Evolutionary conservation across 2,797 vertebrate genomes (phyloP), one percentile per base, ranked within the genome.

Genomic region (Gouania willdenowi): DNA sequence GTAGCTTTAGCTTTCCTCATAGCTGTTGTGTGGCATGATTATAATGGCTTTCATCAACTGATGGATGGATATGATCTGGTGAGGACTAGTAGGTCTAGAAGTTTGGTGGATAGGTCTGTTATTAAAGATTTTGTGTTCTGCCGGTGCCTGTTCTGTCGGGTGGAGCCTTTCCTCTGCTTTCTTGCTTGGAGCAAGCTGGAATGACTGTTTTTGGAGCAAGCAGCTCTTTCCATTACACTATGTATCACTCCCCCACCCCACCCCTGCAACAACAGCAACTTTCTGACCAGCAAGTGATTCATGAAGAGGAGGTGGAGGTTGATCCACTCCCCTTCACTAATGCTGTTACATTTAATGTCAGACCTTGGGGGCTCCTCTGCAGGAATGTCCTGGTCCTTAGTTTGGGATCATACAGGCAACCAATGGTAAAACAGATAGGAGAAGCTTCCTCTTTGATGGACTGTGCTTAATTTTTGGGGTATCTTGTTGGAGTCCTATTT

Each of bases 221-320:
- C 41, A 49, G 36, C 60, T 74, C 44, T 82, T 85, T 85, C 78
- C 78, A 85, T 81, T 75, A 71, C 70, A 75, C 6, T 33, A 56
- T n/a, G n/a, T n/a, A n/a, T 13, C 32, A 19, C 36, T 26, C 44
- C 21, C 21, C 21, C 6, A 5, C 21, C 21, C 21, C 1, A 3
- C 38, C 22, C 39, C 29, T 24, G 16, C 65, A 61, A 55, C 4
- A 20, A 69, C 65, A 60, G 35, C 60, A 73, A 66, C 52, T 30
- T 60, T 72, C 40, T 71, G 62, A 61, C 21, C 9, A 34, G 36
- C 24, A n/a, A n/a, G 52, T 0, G 13, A 58, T 58, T 42, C 38
- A 37, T 11, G 38, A 19, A 33, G 45, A 57, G 44, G 65, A 67
- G 59, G 39, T 65, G 45, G 26, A 32, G 47, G 31, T 4, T n/a